Evolutionary conservation across 2,888 invertebrate species (phyloP).

Genomic region (Ornithoptera alexandrae): DNA sequence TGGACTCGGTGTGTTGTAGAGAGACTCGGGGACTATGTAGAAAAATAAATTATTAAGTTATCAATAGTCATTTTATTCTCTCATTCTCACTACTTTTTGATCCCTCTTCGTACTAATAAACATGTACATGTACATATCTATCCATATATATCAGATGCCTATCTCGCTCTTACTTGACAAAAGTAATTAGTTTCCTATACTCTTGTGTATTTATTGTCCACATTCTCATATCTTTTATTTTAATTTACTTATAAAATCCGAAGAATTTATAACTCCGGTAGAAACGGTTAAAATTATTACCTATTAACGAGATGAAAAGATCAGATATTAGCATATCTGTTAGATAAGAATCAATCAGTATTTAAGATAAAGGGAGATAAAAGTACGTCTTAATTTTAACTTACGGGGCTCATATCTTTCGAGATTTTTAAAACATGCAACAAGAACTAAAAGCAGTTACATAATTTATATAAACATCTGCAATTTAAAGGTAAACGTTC

Average conservation of each 20-base stretch:
- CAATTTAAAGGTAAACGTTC: neutral
- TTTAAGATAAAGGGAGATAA: conserved; percentile 27
- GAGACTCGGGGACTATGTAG: no score
- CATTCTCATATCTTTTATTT: conserved; percentile 24
- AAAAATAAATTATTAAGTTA: no score
- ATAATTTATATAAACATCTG: neutral
- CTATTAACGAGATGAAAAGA: conserved; percentile 28
- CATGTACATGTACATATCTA: no score
- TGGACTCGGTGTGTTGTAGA: no score
- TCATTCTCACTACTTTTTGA: no score
- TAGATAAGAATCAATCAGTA: conserved; percentile 25
- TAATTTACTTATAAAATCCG: conserved; percentile 17
- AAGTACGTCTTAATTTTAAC: conserved; percentile 21
- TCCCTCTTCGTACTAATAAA: no score
- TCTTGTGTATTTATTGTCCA: conserved; percentile 20
- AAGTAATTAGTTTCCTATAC: conserved; percentile 22
- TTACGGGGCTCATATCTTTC: neutral
- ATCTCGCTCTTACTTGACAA: conserved; percentile 23
- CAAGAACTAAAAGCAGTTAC: neutral
- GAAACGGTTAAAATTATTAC: conserved; percentile 22
- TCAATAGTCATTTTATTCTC: no score
- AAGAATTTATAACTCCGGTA: conserved; percentile 25
- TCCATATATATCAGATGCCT: conserved; percentile 18
- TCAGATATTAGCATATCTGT: conserved; percentile 26
- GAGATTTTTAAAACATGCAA: neutral